Conservation (phyloP, 23 tunicate genomes). For the Phallusia fumigata region DNA sequence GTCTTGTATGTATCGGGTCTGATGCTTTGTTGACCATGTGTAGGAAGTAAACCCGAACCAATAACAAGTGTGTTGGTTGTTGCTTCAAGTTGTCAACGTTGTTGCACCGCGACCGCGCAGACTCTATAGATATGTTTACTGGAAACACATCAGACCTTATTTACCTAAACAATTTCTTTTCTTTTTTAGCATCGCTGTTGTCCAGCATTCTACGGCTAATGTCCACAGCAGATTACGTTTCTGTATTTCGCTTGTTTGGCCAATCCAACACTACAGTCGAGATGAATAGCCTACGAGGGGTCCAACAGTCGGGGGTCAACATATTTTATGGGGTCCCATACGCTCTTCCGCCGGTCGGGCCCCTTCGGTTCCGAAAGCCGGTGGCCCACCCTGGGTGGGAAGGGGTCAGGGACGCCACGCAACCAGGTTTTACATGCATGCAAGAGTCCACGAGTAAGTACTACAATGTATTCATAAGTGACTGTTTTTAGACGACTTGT, state of each 20-base stretch:
- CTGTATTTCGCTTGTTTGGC: neutral
- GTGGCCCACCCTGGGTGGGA: constrained; percentile 1
- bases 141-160: too few relatives aligned
- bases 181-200: neutral
- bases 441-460: neutral
- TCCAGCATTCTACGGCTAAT: neutral
- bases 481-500: too few relatives aligned
- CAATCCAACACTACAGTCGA: neutral
- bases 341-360: neutral
- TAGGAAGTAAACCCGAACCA: too few relatives aligned
- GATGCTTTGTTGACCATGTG: too few relatives aligned
- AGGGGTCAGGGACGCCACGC: neutral
- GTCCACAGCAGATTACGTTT: neutral
- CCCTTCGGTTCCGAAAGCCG: constrained; percentile 1
- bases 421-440: neutral
- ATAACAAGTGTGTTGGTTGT: too few relatives aligned
- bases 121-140: too few relatives aligned
- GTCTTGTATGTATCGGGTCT: too few relatives aligned
- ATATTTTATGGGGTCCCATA: constrained; percentile 2
- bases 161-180: neutral
- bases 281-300: neutral
- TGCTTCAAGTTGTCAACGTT: too few relatives aligned
- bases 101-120: too few relatives aligned
- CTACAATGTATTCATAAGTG: neutral
- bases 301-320: constrained; percentile 9